Base-by-base conservation (phyloP, 1,140 invertebrate genomes). In the Drosophila albomicans region DNA sequence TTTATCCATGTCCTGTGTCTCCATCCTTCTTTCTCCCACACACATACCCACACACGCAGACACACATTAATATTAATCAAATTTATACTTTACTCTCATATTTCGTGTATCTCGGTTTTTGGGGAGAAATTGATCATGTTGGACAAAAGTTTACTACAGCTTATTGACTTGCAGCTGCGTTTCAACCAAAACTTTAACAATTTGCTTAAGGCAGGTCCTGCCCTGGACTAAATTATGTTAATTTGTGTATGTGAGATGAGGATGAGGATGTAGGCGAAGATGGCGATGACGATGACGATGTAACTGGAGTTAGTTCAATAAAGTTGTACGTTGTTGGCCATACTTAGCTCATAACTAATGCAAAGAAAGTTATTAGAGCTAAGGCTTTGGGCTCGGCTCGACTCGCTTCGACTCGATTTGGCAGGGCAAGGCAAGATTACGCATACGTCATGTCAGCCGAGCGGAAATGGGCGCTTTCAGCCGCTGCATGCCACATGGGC, bases 131-230 rank as follows among this genome's bases (percentile, higher is more conserved):
- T 85, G 82, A 85, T 88, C 77, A 88, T 80, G 52, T 38, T 56
- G 52, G 56, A 32, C 45, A 73, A 81, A 86, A 75, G 69, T 88
- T 88, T 56, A 41, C 58, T 28, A 35, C 49, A 81, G 68, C 63
- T 88, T 88, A 80, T 87, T 88, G 84, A 84, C 84, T 88, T 80
- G 82, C 80, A 84, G 84, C 80, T 80, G 80, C 35, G 71, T 54
- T 63, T 66, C 54, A 72, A 63, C 15, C n/a, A 62, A 88, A 88
- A 62, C 58, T 87, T 84, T 64, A 51, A 78, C 84, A 87, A 79
- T 79, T 82, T 79, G 64, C 75, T 66, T 61, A 49, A 65, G 32
- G 41, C 58, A 54, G 64, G 79, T 88, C 65, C 79, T 87, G 82
- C 20, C 76, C 48, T 35, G 65, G 62, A 1, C 69, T 67, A 80